Base-by-base conservation (phyloP, 2,888 invertebrate species). In the Epiblema foenella region DNA sequence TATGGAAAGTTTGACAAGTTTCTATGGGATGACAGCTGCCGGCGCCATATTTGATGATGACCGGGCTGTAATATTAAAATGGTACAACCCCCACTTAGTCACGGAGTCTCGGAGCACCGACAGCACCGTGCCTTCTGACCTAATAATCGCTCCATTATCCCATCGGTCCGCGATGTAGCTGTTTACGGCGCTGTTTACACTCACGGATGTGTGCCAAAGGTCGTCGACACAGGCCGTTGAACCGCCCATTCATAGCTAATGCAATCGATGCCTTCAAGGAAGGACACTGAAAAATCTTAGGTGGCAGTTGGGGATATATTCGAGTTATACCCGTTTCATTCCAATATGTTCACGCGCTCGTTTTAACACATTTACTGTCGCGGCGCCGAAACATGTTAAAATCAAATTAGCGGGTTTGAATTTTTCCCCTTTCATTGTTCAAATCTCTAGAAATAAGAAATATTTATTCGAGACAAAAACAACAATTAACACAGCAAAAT, bases 221-320 rank as follows among this genome's bases (percentile, higher is more conserved):
- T 33, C 65, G 49, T 51, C 33, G n/a, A 46, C 60, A 18, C 24
- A 7, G 46, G 24, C 17, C 60, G 46, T 60, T 65, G 42, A 42
- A 56, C 24, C 68, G 42, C 73, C 49, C 65, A 69, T 75, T 77
- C 75, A 72, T 60, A 60, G 46, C 24, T 46, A 46, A 60, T 60
- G 29, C 29, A 60, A 60, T 60, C 60, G 60, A 60, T 60, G 60
- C 20, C 12, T 46, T 46, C 17, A 29, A 60, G 46, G 60, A 60
- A 60, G 60, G 46, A 24, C 60, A 17, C 20, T 8, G 11, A 20
- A 60, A 9, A 20, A 20, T 46, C 60, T 24, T 60, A 29, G 24
- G 24, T 7, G 15, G 18, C 24, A 24, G 24, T 24, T 24, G 12
- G 15, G 20, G 57, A 10, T 17, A 10, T 9, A n/a, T 42, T 42